Evolutionary conservation across 2,113 vertebrate genomes (phyloP).

Genomic region (Tor tambroides): DNA sequence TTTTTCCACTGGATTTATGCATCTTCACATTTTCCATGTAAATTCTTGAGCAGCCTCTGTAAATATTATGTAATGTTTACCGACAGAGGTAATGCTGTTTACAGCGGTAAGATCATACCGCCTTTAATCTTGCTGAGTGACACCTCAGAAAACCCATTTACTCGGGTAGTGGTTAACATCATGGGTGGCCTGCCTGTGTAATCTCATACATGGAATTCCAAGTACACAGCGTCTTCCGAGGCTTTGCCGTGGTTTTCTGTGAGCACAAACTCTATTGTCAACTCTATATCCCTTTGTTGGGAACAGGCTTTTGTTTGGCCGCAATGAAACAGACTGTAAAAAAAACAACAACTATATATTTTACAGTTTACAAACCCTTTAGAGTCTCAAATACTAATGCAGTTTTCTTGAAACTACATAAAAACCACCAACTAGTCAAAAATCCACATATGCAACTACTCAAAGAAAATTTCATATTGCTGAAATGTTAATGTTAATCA

Average conservation of each 20-base stretch:
- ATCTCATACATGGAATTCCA: conserved; percentile 30
- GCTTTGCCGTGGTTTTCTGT: conserved; percentile 16
- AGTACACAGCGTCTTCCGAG: not conserved
- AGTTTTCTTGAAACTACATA: not conserved
- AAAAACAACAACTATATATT: not conserved
- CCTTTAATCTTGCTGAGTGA: conserved; percentile 54
- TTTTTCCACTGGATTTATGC: not conserved
- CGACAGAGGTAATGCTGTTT: conserved; percentile 15
- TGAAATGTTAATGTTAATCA: too few relatives aligned
- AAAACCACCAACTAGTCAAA: not conserved
- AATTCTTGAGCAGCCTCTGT: not conserved
- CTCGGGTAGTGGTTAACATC: conserved; percentile 32
- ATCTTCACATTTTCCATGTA: not conserved
- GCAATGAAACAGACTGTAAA: not conserved
- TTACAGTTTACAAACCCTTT: not conserved
- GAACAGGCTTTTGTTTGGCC: not conserved
- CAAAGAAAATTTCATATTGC: too few relatives aligned
- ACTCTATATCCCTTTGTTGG: conserved; percentile 30
- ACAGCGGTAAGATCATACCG: not conserved
- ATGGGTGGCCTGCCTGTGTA: conserved; percentile 55
- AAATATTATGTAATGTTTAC: conserved; percentile 41
- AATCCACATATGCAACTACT: too few relatives aligned
- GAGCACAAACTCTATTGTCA: conserved; percentile 8
- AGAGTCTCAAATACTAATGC: not conserved
- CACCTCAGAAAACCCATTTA: conserved; percentile 41